Conservation (phyloP, 2,888 invertebrate genomes). For the Tachystola acroxantha region DNA sequence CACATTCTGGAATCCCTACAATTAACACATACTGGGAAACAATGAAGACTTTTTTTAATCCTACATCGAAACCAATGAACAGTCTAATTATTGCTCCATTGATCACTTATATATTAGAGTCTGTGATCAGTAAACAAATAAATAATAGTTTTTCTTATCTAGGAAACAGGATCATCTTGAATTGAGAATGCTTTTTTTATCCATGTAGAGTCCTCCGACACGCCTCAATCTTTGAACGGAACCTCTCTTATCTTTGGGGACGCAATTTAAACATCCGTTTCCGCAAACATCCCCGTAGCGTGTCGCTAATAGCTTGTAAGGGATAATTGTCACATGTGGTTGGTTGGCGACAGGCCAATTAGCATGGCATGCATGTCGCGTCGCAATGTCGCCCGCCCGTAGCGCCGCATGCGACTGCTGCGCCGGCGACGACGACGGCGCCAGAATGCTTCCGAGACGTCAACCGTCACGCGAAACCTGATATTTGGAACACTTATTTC, state of each 20-base stretch:
- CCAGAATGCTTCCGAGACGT: slow-evolving; percentile 20
- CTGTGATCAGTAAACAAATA: too few species aligned
- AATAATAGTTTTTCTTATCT: too few species aligned
- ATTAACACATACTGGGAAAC: too few species aligned
- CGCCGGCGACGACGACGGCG: slow-evolving; percentile 25
- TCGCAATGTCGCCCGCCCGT: slow-evolving; percentile 26
- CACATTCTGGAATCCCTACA: too few species aligned
- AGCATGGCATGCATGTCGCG: slow-evolving; percentile 39
- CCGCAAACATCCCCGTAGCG: slow-evolving; percentile 56
- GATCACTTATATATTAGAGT: too few species aligned
- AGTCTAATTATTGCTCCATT: too few species aligned
- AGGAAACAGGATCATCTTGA: too few species aligned
- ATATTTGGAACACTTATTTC: slow-evolving; percentile 26
- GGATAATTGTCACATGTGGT: slow-evolving; percentile 72
- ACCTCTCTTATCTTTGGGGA: slow-evolving; percentile 63
- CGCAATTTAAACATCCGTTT: slow-evolving; percentile 77
- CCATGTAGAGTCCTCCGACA: background rate
- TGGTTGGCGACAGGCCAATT: slow-evolving; percentile 76
- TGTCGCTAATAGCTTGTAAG: slow-evolving; percentile 68
- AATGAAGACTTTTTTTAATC: too few species aligned
- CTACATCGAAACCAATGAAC: too few species aligned
- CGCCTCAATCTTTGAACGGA: slow-evolving; percentile 28
- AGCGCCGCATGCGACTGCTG: slow-evolving; percentile 26
- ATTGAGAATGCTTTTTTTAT: background rate
- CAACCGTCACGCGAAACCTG: slow-evolving; percentile 39